Evolutionary conservation across 2,888 invertebrate species (phyloP), one percentile per base, ranked within the genome.

Genomic region (Lamellibrachia columna): DNA sequence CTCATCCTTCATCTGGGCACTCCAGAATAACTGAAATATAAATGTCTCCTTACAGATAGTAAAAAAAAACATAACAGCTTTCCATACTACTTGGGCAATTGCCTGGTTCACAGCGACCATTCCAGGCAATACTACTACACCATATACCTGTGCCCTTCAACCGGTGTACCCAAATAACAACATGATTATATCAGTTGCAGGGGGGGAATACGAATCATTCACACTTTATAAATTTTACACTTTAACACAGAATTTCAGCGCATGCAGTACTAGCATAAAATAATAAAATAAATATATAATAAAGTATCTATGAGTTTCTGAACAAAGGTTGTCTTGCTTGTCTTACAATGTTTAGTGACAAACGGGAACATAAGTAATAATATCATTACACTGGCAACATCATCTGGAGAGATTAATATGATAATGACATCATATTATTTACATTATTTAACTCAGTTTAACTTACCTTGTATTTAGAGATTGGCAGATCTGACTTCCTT

Each of bases 381-480:
- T 40, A 40, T 40, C 40, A 40, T 40, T 40, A 40, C 40, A 40
- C 40, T 40, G 40, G 40, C 40, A 40, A 40, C 40, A 40, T 40
- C 40, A 40, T 40, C 40, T 40, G 40, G 40, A 40, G 40, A 40
- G 40, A 40, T 40, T 40, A 40, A 40, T 40, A 55, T 9, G 55
- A 55, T 9, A 55, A 55, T 9, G 8, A 9, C 9, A 9, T 55
- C 55, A 55, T 75, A 75, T 75, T 75, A 22, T 22, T 75, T 75
- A 22, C 6, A 75, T 75, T 75, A 91, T n/a, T 22, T 91, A 75
- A 75, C 75, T n/a, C 75, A 75, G 75, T n/a, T 75, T 75, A 3
- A 3, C 75, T 75, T 40, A 96, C 96, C 94, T 94, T 94, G 93
- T 96, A 96, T 93, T 94, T 94, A 92, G 94, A 94, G 28, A 96